Conservation (phyloP, 2,113 vertebrate genomes). For the Colinus virginianus region DNA sequence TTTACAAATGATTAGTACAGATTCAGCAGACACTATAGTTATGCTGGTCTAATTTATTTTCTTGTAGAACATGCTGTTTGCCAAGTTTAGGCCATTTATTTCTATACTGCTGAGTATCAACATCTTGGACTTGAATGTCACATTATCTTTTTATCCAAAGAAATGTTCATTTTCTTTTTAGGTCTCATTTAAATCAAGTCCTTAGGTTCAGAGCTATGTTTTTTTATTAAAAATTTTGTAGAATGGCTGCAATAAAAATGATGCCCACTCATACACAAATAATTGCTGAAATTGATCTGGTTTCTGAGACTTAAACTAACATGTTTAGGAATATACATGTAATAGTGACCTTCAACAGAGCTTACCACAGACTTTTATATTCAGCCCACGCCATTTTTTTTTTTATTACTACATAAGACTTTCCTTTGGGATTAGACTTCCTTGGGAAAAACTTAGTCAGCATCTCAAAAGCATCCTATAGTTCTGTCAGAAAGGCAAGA, state of each 20-base stretch:
- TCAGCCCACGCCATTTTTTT: neutral
- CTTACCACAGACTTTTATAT: neutral
- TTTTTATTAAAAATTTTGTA: slow-evolving; percentile 7
- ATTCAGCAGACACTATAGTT: slow-evolving; percentile 59
- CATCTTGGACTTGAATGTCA: slow-evolving; percentile 11
- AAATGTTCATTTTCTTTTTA: slow-evolving; percentile 2
- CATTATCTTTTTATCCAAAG: slow-evolving; percentile 12
- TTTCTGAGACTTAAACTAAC: neutral
- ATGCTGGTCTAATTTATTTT: slow-evolving; percentile 52
- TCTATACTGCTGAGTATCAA: neutral
- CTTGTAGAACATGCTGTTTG: slow-evolving; percentile 54
- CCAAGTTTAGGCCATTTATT: slow-evolving; percentile 54
- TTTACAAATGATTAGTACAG: slow-evolving; percentile 72
- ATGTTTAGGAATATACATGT: neutral
- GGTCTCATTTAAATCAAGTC: neutral
- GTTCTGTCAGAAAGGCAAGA: neutral
- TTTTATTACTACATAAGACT: neutral
- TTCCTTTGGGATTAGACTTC: neutral
- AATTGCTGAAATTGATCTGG: neutral
- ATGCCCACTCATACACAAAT: neutral
- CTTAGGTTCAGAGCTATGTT: neutral
- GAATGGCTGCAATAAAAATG: neutral
- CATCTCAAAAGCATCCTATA: neutral
- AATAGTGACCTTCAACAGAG: neutral
- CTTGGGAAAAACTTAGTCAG: neutral